Evolutionary conservation across 2,888 invertebrate species (phyloP).

Genomic region (Drosophila melanosoma): DNA sequence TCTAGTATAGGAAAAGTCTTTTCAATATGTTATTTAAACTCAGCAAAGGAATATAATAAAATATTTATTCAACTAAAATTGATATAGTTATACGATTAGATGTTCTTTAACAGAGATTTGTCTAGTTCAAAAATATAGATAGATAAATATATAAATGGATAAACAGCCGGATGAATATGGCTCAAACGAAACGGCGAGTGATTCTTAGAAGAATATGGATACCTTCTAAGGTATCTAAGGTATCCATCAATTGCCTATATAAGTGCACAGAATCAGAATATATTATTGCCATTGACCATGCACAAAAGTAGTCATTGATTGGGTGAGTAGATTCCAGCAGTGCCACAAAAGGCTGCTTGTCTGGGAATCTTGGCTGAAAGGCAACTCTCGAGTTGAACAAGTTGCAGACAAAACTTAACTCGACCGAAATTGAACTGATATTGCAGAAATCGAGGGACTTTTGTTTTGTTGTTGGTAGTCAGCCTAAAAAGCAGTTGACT

Average conservation of each 20-base stretch:
- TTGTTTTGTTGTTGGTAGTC: constrained; percentile 21
- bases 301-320: neutral
- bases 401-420: constrained; percentile 13
- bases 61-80: too few relatives aligned
- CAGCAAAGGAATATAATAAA: too few relatives aligned
- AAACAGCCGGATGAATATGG: neutral
- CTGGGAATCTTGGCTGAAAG: constrained; percentile 15
- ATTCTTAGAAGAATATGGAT: neutral
- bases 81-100: too few relatives aligned
- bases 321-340: neutral
- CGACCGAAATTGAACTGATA: constrained; percentile 16
- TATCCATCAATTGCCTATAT: too few relatives aligned
- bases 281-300: neutral
- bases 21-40: neutral
- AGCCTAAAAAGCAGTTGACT: constrained; percentile 30
- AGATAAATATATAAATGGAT: neutral
- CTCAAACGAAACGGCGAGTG: neutral
- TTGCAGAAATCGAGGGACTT: constrained; percentile 1
- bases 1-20: too few relatives aligned
- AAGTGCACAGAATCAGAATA: neutral
- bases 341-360: neutral
- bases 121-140: neutral
- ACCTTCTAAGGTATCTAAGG: neutral
- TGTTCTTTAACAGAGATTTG: too few relatives aligned
- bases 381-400: neutral